phyloP scores from a whole-genome alignment of 2,888 invertebrate genomes.

The Phortica magna region DNA sequence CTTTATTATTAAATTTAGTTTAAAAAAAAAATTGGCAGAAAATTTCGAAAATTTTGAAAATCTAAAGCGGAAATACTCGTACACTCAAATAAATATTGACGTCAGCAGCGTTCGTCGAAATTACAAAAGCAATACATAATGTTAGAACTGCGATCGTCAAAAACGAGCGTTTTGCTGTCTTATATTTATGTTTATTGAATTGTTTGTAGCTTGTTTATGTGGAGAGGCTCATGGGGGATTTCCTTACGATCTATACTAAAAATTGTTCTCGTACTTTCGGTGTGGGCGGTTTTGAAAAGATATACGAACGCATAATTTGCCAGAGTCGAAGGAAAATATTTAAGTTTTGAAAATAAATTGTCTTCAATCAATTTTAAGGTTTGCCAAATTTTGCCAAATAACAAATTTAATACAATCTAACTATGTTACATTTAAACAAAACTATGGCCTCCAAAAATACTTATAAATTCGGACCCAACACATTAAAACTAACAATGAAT shows the following conservation, averaged over 20 bases:
- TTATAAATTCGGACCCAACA: no score
- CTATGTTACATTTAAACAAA: no score
- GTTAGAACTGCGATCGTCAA: not conserved
- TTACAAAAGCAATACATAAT: not conserved
- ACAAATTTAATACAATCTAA: no score
- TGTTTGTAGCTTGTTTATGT: slow-evolving; percentile 14
- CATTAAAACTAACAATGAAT: no score
- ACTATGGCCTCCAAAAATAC: no score
- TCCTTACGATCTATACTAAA: not conserved
- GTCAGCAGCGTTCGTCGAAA: slow-evolving; percentile 5
- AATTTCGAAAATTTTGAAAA: not conserved
- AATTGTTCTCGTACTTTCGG: not conserved
- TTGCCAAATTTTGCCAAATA: no score
- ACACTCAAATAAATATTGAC: slow-evolving; percentile 8
- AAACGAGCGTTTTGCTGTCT: not conserved
- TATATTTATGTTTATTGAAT: not conserved
- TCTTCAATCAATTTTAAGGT: no score
- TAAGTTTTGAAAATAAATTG: no score
- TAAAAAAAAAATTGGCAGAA: not conserved
- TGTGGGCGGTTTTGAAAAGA: not conserved
- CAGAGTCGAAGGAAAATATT: no score
- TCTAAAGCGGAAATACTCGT: not conserved
- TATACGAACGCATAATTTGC: no score
- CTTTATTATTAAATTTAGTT: not conserved
- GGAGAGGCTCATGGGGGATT: slow-evolving; percentile 6